Conservation (phyloP, 2,797 vertebrate genomes). For the Argya squamiceps region DNA sequence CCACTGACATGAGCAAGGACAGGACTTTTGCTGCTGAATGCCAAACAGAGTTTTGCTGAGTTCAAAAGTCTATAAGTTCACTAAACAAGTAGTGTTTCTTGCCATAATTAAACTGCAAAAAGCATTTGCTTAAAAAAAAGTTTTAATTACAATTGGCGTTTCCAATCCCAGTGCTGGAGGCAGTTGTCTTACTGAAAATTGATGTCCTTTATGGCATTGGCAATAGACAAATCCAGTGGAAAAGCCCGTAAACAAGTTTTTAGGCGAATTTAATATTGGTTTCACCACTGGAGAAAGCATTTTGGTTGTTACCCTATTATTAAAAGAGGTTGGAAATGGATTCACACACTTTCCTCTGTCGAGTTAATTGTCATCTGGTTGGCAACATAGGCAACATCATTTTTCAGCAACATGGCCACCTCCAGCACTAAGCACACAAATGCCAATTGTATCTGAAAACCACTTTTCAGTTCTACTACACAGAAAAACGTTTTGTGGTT, state of each 20-base stretch:
- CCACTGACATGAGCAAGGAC: slow-evolving; percentile 41
- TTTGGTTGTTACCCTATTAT: slow-evolving; percentile 50
- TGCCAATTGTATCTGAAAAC: neutral
- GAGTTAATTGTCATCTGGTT: slow-evolving; percentile 34
- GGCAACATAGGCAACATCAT: slow-evolving; percentile 30
- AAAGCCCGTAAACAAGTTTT: slow-evolving; percentile 49
- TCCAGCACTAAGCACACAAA: slow-evolving; percentile 19
- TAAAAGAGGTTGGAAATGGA: slow-evolving; percentile 56
- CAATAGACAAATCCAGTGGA: slow-evolving; percentile 55
- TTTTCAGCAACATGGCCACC: slow-evolving; percentile 50
- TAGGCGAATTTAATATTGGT: slow-evolving; percentile 35
- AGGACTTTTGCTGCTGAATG: neutral
- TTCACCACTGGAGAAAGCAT: slow-evolving; percentile 53
- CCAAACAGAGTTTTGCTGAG: slow-evolving; percentile 47
- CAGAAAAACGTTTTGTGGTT: neutral
- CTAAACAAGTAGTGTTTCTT: slow-evolving; percentile 37
- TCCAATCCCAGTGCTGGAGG: slow-evolving; percentile 64
- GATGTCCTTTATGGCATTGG: slow-evolving; percentile 50
- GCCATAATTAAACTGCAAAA: slow-evolving; percentile 57
- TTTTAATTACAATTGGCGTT: slow-evolving; percentile 66
- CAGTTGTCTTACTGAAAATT: slow-evolving; percentile 50
- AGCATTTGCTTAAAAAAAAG: slow-evolving; percentile 43
- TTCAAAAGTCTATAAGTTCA: slow-evolving; percentile 50
- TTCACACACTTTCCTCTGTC: slow-evolving; percentile 36
- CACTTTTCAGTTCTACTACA: neutral